A percentile compares a stretch with the other conserved stretches of the same genome.
Evolutionary conservation across 37 sponge, comb jelly and placozoan genomes (phyloP).

Genomic region (Aplysina aerophoba): DNA sequence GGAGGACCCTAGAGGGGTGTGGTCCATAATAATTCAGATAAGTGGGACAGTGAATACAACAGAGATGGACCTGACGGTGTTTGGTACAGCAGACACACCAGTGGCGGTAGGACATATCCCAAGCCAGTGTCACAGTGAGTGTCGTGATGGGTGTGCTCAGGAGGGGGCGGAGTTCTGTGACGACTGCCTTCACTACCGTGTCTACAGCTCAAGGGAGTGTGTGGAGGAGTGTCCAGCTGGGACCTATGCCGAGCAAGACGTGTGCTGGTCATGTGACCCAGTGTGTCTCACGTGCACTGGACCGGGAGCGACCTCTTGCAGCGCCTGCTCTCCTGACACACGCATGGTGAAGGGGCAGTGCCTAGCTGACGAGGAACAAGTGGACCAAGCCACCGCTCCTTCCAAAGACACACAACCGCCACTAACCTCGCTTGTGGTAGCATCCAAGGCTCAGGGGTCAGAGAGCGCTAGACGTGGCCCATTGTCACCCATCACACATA

Average conservation of each 20-base stretch:
- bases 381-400: too few species aligned
- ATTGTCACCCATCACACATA: too few species aligned
- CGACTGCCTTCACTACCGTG: conserved; percentile 54
- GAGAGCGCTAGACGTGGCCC: too few species aligned
- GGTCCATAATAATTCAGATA: conserved; percentile 62
- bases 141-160: conserved; percentile 51
- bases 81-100: conserved; percentile 44
- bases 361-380: too few species aligned
- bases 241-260: too few species aligned
- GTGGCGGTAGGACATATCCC: conserved; percentile 18
- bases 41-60: background rate
- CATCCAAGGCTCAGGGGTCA: too few species aligned
- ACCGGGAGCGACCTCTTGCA: conserved; percentile 40
- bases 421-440: too few species aligned
- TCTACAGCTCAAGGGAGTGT: conserved; percentile 66
- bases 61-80: conserved; percentile 22
- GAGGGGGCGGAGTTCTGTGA: conserved; percentile 60
- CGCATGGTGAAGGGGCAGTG: too few species aligned
- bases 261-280: conserved; percentile 62
- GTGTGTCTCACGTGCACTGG: conserved; percentile 67
- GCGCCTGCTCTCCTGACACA: too few species aligned
- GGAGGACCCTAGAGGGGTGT: conserved; percentile 73
- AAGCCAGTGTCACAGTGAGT: conserved; percentile 46
- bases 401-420: too few species aligned
- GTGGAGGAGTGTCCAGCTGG: conserved; percentile 70